Evolutionary conservation across 2,888 invertebrate genomes (phyloP), one percentile per base, ranked within the genome.

Genomic region (Terebella lapidaria): DNA sequence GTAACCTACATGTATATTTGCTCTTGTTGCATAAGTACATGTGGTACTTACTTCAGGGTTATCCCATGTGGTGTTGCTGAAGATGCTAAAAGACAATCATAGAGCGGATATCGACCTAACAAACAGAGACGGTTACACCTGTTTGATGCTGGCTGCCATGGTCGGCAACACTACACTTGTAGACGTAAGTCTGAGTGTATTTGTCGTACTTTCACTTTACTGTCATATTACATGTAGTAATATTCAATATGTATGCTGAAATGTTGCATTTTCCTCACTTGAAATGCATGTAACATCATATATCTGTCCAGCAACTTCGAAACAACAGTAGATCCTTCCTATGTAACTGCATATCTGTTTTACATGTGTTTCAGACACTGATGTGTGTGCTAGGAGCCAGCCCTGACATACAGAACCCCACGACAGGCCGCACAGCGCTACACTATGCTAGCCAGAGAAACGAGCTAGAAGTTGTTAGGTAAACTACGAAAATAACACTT

Each of bases 151-250:
- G 26, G 70, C 74, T 15, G 72, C 74, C 1, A 54, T 57, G 15
- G 62, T 64, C 35, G 76, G 74, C 18, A 69, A 75, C 56, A 66
- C 65, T 52, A 71, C 71, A 3, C 60, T 76, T 0, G 72, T 73
- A 67, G 76, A 75, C 68, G 76, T 77, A 64, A 67, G 72, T 58
- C n/a, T n/a, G n/a, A n/a, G n/a, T n/a, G n/a, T n/a, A n/a, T n/a
- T n/a, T n/a, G n/a, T n/a, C n/a, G n/a, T n/a, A n/a, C n/a, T n/a
- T n/a, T n/a, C n/a, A n/a, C n/a, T n/a, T n/a, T n/a, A n/a, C n/a
- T n/a, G n/a, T n/a, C n/a, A n/a, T n/a, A n/a, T n/a, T n/a, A n/a
- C n/a, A n/a, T n/a, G n/a, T n/a, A n/a, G n/a, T n/a, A n/a, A n/a
- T n/a, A n/a, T n/a, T n/a, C n/a, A n/a, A n/a, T n/a, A n/a, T n/a